Percentiles rank a stretch among this genome's conserved stretches.
Evolutionary conservation across 2,797 vertebrate genomes (phyloP).

Genomic region (Xyrichtys novacula): DNA sequence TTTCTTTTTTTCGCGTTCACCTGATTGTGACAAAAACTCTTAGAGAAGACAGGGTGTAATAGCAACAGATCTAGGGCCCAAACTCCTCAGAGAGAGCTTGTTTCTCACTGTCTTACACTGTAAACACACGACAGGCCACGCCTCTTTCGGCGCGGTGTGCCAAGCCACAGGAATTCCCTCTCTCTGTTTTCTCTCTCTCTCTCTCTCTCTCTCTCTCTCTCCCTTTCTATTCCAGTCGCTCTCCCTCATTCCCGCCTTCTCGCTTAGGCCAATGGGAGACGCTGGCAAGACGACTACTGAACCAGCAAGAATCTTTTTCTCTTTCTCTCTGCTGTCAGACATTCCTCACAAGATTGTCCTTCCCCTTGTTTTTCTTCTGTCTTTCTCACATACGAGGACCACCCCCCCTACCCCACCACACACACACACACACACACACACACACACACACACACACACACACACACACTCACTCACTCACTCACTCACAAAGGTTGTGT

Average conservation of each 20-base stretch:
- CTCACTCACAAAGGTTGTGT: conserved; percentile 42
- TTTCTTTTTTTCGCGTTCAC: conserved; percentile 43
- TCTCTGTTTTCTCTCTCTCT: conserved; percentile 72
- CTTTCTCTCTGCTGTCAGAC: conserved; percentile 55
- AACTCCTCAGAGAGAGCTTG: conserved; percentile 71
- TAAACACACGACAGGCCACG: conserved; percentile 81
- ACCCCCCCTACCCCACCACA: neutral
- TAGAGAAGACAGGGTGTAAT: conserved; percentile 58
- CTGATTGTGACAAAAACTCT: conserved; percentile 58
- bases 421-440: too few species aligned
- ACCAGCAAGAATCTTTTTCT: conserved; percentile 62
- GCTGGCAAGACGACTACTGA: conserved; percentile 62
- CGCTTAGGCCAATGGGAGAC: conserved; percentile 70
- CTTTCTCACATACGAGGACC: conserved; percentile 38
- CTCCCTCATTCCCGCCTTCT: conserved; percentile 82
- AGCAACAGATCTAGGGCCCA: conserved; percentile 63
- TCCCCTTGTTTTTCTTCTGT: conserved; percentile 18
- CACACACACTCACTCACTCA: too few species aligned
- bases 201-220: conserved; percentile 72
- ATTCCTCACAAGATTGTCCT: conserved; percentile 64
- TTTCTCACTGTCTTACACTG: conserved; percentile 80
- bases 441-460: too few species aligned
- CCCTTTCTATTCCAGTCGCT: conserved; percentile 76
- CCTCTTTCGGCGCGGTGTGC: conserved; percentile 76
- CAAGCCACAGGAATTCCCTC: conserved; percentile 88